A percentile compares a stretch with the other conserved stretches of the same genome.
Conservation (phyloP, 2,888 invertebrate species). For the Heliconius ethilla region DNA sequence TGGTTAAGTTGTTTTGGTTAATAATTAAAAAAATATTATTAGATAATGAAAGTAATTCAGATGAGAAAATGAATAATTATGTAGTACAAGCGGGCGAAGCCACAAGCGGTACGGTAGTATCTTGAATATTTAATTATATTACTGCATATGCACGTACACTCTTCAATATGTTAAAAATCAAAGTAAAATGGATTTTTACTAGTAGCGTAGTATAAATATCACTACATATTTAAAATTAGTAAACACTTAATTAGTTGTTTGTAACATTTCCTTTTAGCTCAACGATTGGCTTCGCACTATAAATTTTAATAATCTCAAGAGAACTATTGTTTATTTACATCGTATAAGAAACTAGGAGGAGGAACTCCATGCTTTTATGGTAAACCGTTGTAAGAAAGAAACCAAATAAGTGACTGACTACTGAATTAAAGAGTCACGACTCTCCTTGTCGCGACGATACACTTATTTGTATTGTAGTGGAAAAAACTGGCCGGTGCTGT, state of each 20-base stretch:
- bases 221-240: background rate
- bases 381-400: conserved; percentile 2
- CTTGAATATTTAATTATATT: no score
- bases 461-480: conserved; percentile 46
- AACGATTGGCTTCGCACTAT: background rate
- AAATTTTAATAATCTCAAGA: conserved; percentile 10
- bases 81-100: no score
- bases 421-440: conserved; percentile 51
- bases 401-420: conserved; percentile 8
- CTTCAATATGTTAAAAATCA: no score
- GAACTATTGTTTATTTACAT: background rate
- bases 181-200: no score
- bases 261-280: background rate
- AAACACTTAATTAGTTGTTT: no score
- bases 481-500: conserved; percentile 55
- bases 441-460: conserved; percentile 41
- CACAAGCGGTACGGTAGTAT: no score
- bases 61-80: no score
- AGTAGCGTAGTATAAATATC: background rate
- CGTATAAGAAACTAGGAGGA: background rate
- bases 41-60: no score
- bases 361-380: conserved; percentile 12
- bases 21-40: no score
- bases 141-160: no score
- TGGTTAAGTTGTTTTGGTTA: background rate